Base-by-base conservation (phyloP, 64 coral and sea anemone genomes). In the Montipora efflorescens region DNA sequence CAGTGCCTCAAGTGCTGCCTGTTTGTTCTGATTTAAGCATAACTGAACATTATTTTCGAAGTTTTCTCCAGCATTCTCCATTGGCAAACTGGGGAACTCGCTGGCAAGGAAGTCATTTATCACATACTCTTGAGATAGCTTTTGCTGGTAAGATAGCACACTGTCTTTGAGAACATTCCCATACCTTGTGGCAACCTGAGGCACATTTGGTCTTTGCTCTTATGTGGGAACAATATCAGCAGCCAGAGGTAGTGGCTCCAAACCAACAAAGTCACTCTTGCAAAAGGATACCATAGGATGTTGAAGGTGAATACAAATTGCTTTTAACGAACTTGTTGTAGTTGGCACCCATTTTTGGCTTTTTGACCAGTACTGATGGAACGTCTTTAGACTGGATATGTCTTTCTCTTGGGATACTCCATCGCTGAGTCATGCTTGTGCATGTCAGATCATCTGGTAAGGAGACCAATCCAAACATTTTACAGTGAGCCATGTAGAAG, bases 1-100 rank as follows among this genome's bases (percentile, higher is more conserved):
- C 36, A 95, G 87, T 43, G 88, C 79, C 5, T 79, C 88, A 47
- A 91, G 71, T 47, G 53, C 87, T 13, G 75, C 70, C 43, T 76
- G 28, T 87, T 95, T 43, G 22, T 16, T 22, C 67, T 52, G 82
- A 18, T 55, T 44, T 50, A 95, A 80, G 75, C 94, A 95, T 48
- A 87, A 9, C 28, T 75, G 91, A 21, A 95, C 44, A 57, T 91
- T 95, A 22, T 95, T 95, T 36, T 7, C 22, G 87, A 95, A 91
- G 9, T 73, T 75, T 55, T 23, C 18, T 1, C 70, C 23, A 7
- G 50, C 75, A 46, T 51, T 4, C 48, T 46, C 4, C 14, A 89
- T 18, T 8, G 91, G 91, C 16, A 93, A 43, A 11, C 19, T 18
- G 44, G 74, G 82, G 62, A 77, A 93, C 19, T 58, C 53, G 48